phyloP scores from a whole-genome alignment of 2,113 vertebrate species.

The Colius striatus region DNA sequence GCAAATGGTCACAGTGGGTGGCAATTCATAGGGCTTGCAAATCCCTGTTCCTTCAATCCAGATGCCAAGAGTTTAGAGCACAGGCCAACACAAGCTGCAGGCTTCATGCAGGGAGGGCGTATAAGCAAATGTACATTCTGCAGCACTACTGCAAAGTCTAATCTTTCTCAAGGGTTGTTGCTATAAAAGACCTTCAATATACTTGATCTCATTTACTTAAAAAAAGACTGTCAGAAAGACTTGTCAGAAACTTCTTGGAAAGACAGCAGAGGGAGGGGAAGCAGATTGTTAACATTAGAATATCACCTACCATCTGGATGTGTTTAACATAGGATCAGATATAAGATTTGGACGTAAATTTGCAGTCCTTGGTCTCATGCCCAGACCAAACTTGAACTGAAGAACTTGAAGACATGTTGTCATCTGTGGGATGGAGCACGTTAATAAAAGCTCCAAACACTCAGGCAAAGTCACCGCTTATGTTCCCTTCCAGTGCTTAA shows the following conservation, averaged over 20 bases:
- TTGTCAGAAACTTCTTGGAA: slow-evolving; percentile 64
- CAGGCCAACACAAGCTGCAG: background rate
- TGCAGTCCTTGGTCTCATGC: slow-evolving; percentile 46
- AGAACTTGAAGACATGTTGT: slow-evolving; percentile 32
- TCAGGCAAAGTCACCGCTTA: background rate
- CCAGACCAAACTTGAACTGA: slow-evolving; percentile 46
- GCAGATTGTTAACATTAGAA: slow-evolving; percentile 60
- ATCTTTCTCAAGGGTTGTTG: background rate
- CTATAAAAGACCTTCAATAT: slow-evolving; percentile 11
- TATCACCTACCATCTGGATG: slow-evolving; percentile 64
- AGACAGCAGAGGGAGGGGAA: slow-evolving; percentile 51
- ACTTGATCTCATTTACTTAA: slow-evolving; percentile 48
- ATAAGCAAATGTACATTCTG: background rate
- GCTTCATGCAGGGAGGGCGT: background rate
- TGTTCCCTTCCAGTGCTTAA: background rate
- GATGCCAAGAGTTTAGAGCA: background rate
- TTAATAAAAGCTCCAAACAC: slow-evolving; percentile 21
- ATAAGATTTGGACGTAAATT: slow-evolving; percentile 38
- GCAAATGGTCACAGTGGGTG: background rate
- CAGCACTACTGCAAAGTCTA: background rate
- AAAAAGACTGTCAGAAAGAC: slow-evolving; percentile 55
- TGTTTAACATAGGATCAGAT: slow-evolving; percentile 47
- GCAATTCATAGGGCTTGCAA: background rate
- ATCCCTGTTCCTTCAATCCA: background rate
- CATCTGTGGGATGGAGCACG: background rate